These are phyloP conservation scores for Carettochelys insculpta DNA, from an alignment of 2,113 vertebrate species.

Conservation along the genomic window DNA sequence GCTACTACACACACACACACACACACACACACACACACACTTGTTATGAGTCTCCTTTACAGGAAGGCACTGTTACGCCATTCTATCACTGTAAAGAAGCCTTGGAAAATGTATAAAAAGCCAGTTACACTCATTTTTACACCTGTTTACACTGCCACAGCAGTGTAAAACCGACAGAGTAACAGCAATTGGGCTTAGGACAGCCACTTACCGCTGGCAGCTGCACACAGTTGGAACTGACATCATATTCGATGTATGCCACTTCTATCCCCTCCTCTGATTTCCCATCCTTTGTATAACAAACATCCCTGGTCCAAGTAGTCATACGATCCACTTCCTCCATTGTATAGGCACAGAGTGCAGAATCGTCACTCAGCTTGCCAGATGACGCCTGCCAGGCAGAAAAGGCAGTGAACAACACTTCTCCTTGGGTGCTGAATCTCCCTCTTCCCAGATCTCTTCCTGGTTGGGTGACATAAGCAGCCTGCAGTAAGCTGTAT, in stretches of 20 bases:
- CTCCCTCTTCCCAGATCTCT: conserved; percentile 42
- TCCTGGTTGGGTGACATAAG: conserved; percentile 78
- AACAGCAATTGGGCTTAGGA: background rate
- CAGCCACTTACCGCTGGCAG: conserved; percentile 87
- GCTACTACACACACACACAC: rapidly evolving
- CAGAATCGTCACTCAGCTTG: conserved; percentile 85
- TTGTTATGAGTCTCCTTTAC: background rate
- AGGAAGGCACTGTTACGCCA: background rate
- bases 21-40: background rate
- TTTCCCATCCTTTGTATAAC: conserved; percentile 91
- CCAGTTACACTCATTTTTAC: background rate
- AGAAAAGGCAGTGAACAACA: conserved; percentile 90
- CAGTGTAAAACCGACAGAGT: background rate
- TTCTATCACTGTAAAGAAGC: background rate
- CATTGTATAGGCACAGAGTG: conserved; percentile 90
- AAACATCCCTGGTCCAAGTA: conserved; percentile 89
- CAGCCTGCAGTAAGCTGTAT: conserved; percentile 91
- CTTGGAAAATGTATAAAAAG: background rate
- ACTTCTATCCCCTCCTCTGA: conserved; percentile 82
- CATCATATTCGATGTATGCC: conserved; percentile 96
- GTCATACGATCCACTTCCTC: conserved; percentile 88
- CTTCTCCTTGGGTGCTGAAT: conserved; percentile 58
- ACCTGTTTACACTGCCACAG: background rate
- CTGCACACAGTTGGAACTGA: conserved; percentile 93
- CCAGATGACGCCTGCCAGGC: conserved; percentile 80